Evolutionary conservation across 2,888 invertebrate genomes (phyloP).

Genomic region (Cryptops parisi): DNA sequence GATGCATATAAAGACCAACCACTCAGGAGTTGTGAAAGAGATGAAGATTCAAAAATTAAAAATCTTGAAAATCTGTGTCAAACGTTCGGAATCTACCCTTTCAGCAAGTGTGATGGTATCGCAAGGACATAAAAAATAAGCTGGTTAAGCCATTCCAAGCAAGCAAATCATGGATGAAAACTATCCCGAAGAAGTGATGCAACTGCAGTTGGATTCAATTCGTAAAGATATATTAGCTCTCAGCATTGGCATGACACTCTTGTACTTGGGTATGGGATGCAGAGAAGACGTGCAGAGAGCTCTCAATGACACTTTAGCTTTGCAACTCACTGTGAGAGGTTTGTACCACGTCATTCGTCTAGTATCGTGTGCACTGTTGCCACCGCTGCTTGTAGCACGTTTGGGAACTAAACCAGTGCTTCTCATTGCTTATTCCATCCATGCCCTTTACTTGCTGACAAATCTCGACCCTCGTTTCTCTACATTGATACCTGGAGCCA

Average conservation of each 20-base stretch:
- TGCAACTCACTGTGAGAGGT: background rate
- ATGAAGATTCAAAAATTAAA: too few species aligned
- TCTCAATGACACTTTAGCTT: background rate
- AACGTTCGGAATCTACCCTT: too few species aligned
- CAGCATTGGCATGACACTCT: background rate
- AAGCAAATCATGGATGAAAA: background rate
- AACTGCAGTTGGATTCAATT: slow-evolving; percentile 1
- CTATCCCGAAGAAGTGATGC: background rate
- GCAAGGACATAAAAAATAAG: too few species aligned
- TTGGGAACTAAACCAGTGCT: slow-evolving; percentile 1
- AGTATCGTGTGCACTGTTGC: slow-evolving; percentile 3
- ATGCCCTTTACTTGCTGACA: slow-evolving; percentile 2
- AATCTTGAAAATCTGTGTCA: too few species aligned
- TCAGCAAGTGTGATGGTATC: too few species aligned
- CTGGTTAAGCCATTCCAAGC: too few species aligned
- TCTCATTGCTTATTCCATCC: background rate
- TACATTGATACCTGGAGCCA: background rate
- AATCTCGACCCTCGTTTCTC: slow-evolving; percentile 10
- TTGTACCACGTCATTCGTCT: slow-evolving; percentile 3
- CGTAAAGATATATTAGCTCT: slow-evolving; percentile 4
- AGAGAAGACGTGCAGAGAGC: slow-evolving; percentile 8
- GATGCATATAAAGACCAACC: too few species aligned
- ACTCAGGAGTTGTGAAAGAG: too few species aligned
- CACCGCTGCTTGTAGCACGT: background rate
- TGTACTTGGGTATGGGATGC: slow-evolving; percentile 4